Percentiles rank a stretch among this genome's conserved stretches.
Conservation (phyloP, 2,113 vertebrate species). For the Notarius quadriscutis region DNA sequence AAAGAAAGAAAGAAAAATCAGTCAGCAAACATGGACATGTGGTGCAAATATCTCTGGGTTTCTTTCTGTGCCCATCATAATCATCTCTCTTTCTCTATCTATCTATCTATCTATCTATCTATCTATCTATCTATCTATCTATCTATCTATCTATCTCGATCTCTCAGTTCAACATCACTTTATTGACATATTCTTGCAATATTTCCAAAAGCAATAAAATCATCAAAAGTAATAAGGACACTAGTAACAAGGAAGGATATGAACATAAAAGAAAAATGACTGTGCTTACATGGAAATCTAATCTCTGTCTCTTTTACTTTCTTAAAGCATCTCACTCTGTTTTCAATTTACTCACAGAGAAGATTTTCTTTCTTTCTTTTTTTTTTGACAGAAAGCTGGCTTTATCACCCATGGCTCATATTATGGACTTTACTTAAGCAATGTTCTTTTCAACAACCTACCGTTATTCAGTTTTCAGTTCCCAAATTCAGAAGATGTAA, state of each 20-base stretch:
- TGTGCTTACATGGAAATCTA: background rate
- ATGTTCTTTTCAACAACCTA: background rate
- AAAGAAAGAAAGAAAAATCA: too few species aligned
- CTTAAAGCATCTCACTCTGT: background rate
- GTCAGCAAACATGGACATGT: background rate
- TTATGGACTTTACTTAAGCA: background rate
- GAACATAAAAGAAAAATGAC: background rate
- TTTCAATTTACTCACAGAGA: background rate
- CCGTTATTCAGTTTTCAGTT: background rate
- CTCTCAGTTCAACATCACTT: background rate
- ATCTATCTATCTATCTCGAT: background rate
- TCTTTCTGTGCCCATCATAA: too few species aligned
- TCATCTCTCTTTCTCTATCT: too few species aligned
- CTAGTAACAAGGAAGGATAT: background rate
- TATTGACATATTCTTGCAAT: background rate
- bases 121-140: too few species aligned
- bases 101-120: too few species aligned
- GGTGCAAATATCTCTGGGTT: too few species aligned
- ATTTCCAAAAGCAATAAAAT: slow-evolving; percentile 5
- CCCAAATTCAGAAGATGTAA: background rate
- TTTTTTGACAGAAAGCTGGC: background rate
- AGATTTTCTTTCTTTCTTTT: background rate
- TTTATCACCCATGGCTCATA: background rate
- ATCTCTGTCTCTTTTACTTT: background rate
- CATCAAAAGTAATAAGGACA: background rate